Percentiles rank a stretch among this genome's conserved stretches.
These are phyloP conservation scores for Danio albolineatus DNA, from an alignment of 2,797 vertebrate species.

Conservation along the genomic window DNA sequence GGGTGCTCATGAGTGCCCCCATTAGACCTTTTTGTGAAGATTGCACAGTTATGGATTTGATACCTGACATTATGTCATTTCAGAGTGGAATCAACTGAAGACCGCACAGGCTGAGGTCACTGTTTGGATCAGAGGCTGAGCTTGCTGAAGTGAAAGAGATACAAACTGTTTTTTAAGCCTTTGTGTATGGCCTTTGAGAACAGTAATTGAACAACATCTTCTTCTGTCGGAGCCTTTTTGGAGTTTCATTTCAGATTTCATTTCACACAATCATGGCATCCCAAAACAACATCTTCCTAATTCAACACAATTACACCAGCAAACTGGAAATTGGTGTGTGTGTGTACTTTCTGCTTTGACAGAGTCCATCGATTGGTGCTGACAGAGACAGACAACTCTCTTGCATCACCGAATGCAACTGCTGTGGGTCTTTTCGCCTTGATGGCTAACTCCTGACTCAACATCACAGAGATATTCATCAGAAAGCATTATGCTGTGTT, in stretches of 20 bases:
- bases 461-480: slow-evolving; percentile 48
- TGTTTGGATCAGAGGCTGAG: slow-evolving; percentile 16
- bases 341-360: slow-evolving; percentile 44
- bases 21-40: background rate
- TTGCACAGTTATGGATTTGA: background rate
- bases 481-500: slow-evolving; percentile 37
- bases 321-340: slow-evolving; percentile 42
- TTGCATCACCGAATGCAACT: slow-evolving; percentile 46
- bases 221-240: slow-evolving; percentile 29
- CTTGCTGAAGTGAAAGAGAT: slow-evolving; percentile 4
- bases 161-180: slow-evolving; percentile 23
- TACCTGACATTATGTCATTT: background rate
- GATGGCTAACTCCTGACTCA: slow-evolving; percentile 47
- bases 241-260: slow-evolving; percentile 57
- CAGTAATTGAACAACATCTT: slow-evolving; percentile 15
- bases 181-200: background rate
- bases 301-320: slow-evolving; percentile 44
- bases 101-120: background rate
- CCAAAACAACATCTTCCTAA: slow-evolving; percentile 43
- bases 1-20: background rate
- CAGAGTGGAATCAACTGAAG: background rate
- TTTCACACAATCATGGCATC: slow-evolving; percentile 54
- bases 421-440: slow-evolving; percentile 31
- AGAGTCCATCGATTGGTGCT: slow-evolving; percentile 53
- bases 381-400: slow-evolving; percentile 51